Evolutionary conservation across 2,113 vertebrate genomes (phyloP).

Genomic region (Malurus melanocephalus): DNA sequence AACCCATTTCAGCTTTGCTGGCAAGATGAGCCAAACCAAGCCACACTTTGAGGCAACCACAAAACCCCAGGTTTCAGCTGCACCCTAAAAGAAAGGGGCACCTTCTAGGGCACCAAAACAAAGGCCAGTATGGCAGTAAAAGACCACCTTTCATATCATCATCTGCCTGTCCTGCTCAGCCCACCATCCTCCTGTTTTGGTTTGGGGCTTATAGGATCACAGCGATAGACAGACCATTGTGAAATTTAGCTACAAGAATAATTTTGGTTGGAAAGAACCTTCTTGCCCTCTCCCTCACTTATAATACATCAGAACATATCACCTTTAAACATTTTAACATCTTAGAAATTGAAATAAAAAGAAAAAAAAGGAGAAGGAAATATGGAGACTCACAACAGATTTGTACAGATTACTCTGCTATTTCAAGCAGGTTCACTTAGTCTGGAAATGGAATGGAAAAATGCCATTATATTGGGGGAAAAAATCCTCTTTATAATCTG

Average conservation of each 20-base stretch:
- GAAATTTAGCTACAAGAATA: background rate
- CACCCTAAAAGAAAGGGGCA: background rate
- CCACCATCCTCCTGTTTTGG: background rate
- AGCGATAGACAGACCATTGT: no score
- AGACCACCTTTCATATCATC: fast-evolving
- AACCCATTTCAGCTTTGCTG: background rate
- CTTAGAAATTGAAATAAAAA: background rate
- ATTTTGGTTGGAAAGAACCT: background rate
- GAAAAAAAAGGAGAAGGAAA: background rate
- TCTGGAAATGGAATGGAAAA: background rate
- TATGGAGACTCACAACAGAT: background rate
- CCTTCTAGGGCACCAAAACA: background rate
- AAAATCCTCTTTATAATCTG: background rate
- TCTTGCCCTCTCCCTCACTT: background rate
- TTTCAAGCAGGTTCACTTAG: background rate
- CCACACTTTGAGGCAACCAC: background rate
- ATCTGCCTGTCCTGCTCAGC: background rate
- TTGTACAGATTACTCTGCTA: background rate
- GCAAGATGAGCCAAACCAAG: background rate
- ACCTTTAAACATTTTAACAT: background rate
- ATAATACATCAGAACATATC: background rate
- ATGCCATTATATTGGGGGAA: background rate
- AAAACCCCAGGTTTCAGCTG: background rate
- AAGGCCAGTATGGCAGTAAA: background rate
- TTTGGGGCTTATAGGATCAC: background rate